Evolutionary conservation across 2,113 vertebrate genomes (phyloP).

Genomic region (Rhodinocichla rosea): DNA sequence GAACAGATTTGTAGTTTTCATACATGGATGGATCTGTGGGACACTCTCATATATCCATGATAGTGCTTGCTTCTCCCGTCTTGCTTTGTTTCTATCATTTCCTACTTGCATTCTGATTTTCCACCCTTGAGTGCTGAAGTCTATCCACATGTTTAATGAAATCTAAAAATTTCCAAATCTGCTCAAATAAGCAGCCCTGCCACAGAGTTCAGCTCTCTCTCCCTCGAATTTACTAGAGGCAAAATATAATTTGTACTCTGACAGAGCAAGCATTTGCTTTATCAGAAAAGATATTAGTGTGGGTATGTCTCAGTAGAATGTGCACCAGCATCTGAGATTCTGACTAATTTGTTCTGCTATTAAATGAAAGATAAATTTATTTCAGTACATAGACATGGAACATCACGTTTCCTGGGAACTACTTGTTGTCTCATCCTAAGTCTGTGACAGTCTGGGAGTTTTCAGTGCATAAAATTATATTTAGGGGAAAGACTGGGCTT

Average conservation of each 20-base stretch:
- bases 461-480: slow-evolving; percentile 41
- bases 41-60: not conserved
- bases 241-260: slow-evolving; percentile 82
- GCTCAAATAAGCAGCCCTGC: slow-evolving; percentile 68
- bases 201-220: slow-evolving; percentile 80
- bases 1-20: not conserved
- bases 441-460: slow-evolving; percentile 21
- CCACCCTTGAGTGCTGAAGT: slow-evolving; percentile 54
- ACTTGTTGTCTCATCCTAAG: slow-evolving; percentile 28
- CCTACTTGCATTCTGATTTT: slow-evolving; percentile 65
- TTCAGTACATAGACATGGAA: slow-evolving; percentile 63
- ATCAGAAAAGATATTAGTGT: slow-evolving; percentile 75
- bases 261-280: slow-evolving; percentile 77
- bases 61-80: slow-evolving; percentile 14
- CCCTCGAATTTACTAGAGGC: slow-evolving; percentile 66
- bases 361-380: slow-evolving; percentile 75
- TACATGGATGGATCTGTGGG: not conserved
- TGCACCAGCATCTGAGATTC: slow-evolving; percentile 69
- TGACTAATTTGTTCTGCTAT: slow-evolving; percentile 76
- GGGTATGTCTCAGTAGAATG: slow-evolving; percentile 76
- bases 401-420: slow-evolving; percentile 63
- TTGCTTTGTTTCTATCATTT: not conserved
- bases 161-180: slow-evolving; percentile 77
- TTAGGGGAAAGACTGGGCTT: slow-evolving; percentile 34
- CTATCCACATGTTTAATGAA: slow-evolving; percentile 76